Base-by-base conservation (phyloP, 2,888 invertebrate genomes). In the Drosophila rubida region DNA sequence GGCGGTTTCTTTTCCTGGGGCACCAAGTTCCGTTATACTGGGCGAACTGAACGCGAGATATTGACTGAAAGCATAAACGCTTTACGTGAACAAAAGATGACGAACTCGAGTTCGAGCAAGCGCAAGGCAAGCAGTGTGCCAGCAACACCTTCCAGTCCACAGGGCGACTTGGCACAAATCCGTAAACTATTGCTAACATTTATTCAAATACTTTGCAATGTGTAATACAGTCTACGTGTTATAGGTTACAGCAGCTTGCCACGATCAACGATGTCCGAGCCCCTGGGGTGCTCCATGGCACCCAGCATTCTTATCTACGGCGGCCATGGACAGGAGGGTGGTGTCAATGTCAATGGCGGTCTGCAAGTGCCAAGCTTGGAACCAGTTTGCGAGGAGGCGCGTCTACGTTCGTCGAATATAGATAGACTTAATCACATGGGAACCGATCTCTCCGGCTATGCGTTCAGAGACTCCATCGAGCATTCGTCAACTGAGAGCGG, bases 1-100 rank as follows among this genome's bases (percentile, higher is more conserved):
- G 97, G 97, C 49, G 97, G 97, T 48, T 94, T 98, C 87, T 98
- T 98, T 93, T 97, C 97, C 22, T 96, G 97, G 95, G 97, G 98
- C 62, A 97, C 97, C 27, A 97, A 97, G 93, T 98, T 98, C 92
- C 96, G 96, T 88, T 98, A 98, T 93, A 95, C 96, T 88, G 98
- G 98, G 0, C 94, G 98, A 80, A 98, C 98, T 46, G 98, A 98
- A 93, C 94, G 95, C 44, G 98, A 98, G 93, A 97, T 98, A 68
- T 93, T 97, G 63, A 96, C 96, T 91, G 95, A 97, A 87, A 94
- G 95, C 85, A 95, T 95, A 90, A 94, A 94, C 76, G 93, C 94
- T 86, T 92, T 94, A 90, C 92, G 93, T 62, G 94, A 94, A 80
- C 94, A 94, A 90, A 94, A 94, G 82, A 93, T 94, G 68, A 93